Percentiles rank a stretch among this genome's conserved stretches.
Evolutionary conservation across 2,113 vertebrate genomes (phyloP).

Genomic region (Erythrolamprus reginae): DNA sequence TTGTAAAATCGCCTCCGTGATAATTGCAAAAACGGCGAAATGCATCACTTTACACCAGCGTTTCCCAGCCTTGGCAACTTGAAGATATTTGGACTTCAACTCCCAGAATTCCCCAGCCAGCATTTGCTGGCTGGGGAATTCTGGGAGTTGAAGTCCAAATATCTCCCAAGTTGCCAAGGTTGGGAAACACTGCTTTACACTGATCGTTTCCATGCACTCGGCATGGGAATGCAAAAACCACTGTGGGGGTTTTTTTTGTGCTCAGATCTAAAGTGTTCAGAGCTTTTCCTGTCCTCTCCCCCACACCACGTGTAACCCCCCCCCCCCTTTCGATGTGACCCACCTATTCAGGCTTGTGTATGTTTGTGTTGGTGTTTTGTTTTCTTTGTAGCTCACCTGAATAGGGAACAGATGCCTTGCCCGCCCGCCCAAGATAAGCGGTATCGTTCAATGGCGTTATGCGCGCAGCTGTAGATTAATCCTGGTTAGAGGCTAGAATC

Average conservation of each 20-base stretch:
- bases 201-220: slow-evolving; percentile 24
- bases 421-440: neutral
- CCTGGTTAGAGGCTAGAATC: neutral
- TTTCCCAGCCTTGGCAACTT: too few relatives aligned
- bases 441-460: neutral
- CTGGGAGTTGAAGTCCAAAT: too few relatives aligned
- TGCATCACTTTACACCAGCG: neutral
- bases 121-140: too few relatives aligned
- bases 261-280: slow-evolving; percentile 31
- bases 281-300: neutral
- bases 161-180: too few relatives aligned
- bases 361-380: neutral
- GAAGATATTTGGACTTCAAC: too few relatives aligned
- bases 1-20: neutral
- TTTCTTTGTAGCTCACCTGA: slow-evolving; percentile 3
- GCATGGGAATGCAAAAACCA: slow-evolving; percentile 35
- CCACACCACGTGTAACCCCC: neutral
- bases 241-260: slow-evolving; percentile 22
- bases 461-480: neutral
- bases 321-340: neutral
- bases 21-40: slow-evolving; percentile 23
- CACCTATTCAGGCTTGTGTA: neutral
- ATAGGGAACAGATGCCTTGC: neutral
- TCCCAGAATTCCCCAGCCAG: too few relatives aligned
- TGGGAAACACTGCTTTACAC: too few relatives aligned